Conservation (phyloP, 2,888 invertebrate genomes). For the Patella depressa region DNA sequence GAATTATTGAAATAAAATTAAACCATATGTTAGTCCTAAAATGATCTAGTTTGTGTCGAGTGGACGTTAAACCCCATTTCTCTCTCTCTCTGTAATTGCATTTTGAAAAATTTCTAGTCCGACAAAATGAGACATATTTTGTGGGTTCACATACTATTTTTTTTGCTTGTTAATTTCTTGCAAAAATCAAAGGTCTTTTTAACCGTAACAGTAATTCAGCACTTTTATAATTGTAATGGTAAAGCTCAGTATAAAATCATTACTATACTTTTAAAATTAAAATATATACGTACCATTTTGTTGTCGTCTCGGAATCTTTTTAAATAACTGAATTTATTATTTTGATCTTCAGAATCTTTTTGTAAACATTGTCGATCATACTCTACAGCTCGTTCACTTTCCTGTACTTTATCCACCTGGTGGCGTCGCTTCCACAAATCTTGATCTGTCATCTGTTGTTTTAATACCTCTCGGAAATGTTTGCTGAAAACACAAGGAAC, state of each 20-base stretch:
- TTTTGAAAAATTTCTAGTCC: too few species aligned
- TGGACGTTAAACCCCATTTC: too few species aligned
- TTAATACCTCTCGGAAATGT: conserved; percentile 63
- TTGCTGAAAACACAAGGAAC: conserved; percentile 43
- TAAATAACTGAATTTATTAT: conserved; percentile 58
- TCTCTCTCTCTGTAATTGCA: too few species aligned
- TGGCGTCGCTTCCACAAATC: conserved; percentile 41
- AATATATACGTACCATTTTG: conserved; percentile 57
- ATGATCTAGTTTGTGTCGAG: too few species aligned
- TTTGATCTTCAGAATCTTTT: conserved; percentile 54
- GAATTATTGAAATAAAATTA: too few species aligned
- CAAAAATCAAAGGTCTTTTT: too few species aligned
- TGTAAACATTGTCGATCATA: conserved; percentile 56
- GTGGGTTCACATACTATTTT: too few species aligned
- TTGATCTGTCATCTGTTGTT: conserved; percentile 66
- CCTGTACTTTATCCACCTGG: conserved; percentile 50
- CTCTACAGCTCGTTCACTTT: conserved; percentile 59
- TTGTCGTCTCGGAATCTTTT: conserved; percentile 65
- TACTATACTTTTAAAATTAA: too few species aligned
- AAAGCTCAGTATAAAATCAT: not conserved
- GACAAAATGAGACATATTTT: too few species aligned
- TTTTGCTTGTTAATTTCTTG: too few species aligned
- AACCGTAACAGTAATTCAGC: not conserved
- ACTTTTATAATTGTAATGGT: not conserved
- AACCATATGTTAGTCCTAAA: too few species aligned